Percentiles rank a stretch among this genome's conserved stretches.
These are phyloP conservation scores for Aspidiotus rigidus DNA, from an alignment of 2,888 invertebrate genomes.

Conservation along the genomic window DNA sequence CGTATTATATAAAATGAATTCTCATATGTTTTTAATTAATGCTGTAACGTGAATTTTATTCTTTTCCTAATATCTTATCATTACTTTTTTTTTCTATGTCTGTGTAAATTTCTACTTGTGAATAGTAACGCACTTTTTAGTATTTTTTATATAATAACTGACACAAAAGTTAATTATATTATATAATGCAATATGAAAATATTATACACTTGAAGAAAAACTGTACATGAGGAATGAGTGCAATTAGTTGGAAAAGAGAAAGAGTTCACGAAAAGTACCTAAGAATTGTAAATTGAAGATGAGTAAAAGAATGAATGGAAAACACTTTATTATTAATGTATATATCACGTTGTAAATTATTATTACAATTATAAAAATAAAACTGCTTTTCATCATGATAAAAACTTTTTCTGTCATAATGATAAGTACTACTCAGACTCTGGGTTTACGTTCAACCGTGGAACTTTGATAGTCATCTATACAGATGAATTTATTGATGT, in stretches of 20 bases:
- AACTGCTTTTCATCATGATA: background rate
- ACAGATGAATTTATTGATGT: constrained; percentile 20
- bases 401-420: background rate
- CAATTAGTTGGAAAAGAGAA: too few species aligned
- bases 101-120: constrained; percentile 13
- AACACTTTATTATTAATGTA: background rate
- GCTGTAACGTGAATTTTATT: background rate
- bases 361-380: background rate
- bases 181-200: background rate
- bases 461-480: constrained; percentile 27
- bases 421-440: background rate
- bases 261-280: too few species aligned
- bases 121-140: constrained; percentile 30
- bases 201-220: background rate
- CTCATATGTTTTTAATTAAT: too few species aligned
- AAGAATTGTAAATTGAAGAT: too few species aligned
- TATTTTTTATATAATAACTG: constrained; percentile 25
- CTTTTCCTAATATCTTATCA: constrained; percentile 21
- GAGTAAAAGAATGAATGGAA: too few species aligned
- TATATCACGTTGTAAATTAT: constrained; percentile 13
- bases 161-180: background rate
- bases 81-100: constrained; percentile 11
- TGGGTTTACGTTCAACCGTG: constrained; percentile 9
- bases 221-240: background rate
- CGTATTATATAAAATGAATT: too few species aligned